A percentile compares a stretch with the other conserved stretches of the same genome.
Conservation (phyloP, 2,888 invertebrate species). For the Chrysopilus asiliformis region DNA sequence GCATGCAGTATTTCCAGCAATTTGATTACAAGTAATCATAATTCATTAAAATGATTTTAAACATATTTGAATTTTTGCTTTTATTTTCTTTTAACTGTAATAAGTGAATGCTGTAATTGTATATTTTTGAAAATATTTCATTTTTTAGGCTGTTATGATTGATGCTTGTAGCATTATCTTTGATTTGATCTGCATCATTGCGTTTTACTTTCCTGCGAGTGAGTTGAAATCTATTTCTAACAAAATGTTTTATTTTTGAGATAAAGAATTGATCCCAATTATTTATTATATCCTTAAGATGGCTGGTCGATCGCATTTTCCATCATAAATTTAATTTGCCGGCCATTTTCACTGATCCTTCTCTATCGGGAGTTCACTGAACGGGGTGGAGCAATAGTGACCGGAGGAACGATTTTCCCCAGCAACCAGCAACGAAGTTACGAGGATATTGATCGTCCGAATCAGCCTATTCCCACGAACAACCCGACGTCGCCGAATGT, state of each 20-base stretch:
- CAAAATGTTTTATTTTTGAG: constrained; percentile 2
- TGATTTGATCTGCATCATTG: constrained; percentile 31
- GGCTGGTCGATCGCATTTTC: constrained; percentile 33
- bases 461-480: constrained; percentile 30
- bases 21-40: too few species aligned
- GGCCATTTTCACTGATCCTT: constrained; percentile 30
- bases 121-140: too few species aligned
- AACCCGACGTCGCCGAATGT: constrained; percentile 28
- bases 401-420: constrained; percentile 29
- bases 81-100: too few species aligned
- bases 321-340: constrained; percentile 30
- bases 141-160: constrained; percentile 34
- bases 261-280: too few species aligned
- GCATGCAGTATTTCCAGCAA: too few species aligned
- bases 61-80: too few species aligned
- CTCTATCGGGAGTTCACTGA: constrained; percentile 32
- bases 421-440: constrained; percentile 33
- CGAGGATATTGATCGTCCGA: constrained; percentile 34
- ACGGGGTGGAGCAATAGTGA: constrained; percentile 28
- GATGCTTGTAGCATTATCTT: constrained; percentile 33
- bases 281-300: too few species aligned
- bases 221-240: constrained; percentile 19
- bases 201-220: constrained; percentile 30
- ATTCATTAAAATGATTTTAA: too few species aligned
- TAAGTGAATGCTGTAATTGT: too few species aligned